Evolutionary conservation across 2,797 vertebrate genomes (phyloP).

Genomic region (Smutsia gigantea): DNA sequence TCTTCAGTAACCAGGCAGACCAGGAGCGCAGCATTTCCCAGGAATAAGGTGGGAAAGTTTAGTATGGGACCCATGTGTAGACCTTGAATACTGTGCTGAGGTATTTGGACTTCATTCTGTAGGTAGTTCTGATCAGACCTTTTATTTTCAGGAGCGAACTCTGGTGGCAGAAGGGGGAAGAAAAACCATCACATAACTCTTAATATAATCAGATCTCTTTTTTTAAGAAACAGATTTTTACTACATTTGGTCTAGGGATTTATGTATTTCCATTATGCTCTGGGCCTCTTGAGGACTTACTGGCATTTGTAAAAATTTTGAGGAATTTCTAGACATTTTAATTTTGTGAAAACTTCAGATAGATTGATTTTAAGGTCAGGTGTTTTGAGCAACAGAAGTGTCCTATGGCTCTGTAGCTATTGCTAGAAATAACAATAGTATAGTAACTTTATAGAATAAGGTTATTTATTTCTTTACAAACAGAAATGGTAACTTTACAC

Average conservation of each 20-base stretch:
- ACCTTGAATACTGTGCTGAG: background rate
- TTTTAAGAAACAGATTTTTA: background rate
- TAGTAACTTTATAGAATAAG: too few relatives aligned
- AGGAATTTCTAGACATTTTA: background rate
- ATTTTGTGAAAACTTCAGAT: constrained; percentile 28
- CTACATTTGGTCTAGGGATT: background rate
- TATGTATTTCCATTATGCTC: background rate
- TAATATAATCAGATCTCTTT: background rate
- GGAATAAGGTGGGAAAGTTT: background rate
- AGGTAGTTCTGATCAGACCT: background rate
- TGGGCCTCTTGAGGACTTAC: background rate
- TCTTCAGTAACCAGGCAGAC: background rate
- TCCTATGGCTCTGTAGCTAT: background rate
- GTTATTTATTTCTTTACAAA: too few relatives aligned
- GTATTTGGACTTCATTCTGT: background rate
- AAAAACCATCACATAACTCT: background rate
- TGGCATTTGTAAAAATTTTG: background rate
- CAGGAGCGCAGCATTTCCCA: background rate
- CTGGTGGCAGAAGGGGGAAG: background rate
- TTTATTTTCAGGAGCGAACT: background rate
- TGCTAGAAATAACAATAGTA: background rate
- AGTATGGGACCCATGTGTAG: background rate
- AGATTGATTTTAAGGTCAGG: background rate
- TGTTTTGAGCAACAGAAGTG: constrained; percentile 1
- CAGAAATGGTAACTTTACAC: background rate